Evolutionary conservation across 2,797 vertebrate species (phyloP).

Genomic region (Ctenochaetus hawaiiensis): DNA sequence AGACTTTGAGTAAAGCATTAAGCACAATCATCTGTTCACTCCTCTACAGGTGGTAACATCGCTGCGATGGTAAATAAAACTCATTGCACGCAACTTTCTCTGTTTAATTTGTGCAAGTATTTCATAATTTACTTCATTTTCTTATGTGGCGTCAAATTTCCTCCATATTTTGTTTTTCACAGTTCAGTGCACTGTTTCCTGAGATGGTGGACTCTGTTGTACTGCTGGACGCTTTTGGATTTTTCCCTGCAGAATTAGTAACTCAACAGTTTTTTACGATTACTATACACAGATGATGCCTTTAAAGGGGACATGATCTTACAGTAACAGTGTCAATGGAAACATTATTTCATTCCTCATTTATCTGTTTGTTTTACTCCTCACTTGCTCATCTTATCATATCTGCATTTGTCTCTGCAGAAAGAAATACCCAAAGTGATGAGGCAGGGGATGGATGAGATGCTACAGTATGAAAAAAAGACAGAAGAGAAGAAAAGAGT

Average conservation of each 20-base stretch:
- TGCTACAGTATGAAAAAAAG: slow-evolving; percentile 81
- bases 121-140: neutral
- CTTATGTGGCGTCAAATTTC: neutral
- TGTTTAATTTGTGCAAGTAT: neutral
- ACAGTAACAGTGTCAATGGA: neutral
- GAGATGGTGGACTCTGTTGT: slow-evolving; percentile 90
- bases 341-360: neutral
- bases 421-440: slow-evolving; percentile 65
- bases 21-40: slow-evolving; percentile 10
- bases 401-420: slow-evolving; percentile 35
- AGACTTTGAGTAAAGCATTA: too few relatives aligned
- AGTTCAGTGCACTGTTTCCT: slow-evolving; percentile 89
- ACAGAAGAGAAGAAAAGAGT: slow-evolving; percentile 65
- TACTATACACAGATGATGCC: neutral
- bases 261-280: neutral
- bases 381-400: neutral
- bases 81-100: neutral
- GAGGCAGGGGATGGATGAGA: slow-evolving; percentile 77
- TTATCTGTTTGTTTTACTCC: neutral
- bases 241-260: slow-evolving; percentile 79
- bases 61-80: slow-evolving; percentile 43
- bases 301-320: neutral
- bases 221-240: slow-evolving; percentile 85
- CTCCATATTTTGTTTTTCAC: slow-evolving; percentile 8
- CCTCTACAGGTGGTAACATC: slow-evolving; percentile 80